Evolutionary conservation across 2,797 vertebrate genomes (phyloP), one percentile per base, ranked within the genome.

Genomic region (Pseudochirops corinnae): DNA sequence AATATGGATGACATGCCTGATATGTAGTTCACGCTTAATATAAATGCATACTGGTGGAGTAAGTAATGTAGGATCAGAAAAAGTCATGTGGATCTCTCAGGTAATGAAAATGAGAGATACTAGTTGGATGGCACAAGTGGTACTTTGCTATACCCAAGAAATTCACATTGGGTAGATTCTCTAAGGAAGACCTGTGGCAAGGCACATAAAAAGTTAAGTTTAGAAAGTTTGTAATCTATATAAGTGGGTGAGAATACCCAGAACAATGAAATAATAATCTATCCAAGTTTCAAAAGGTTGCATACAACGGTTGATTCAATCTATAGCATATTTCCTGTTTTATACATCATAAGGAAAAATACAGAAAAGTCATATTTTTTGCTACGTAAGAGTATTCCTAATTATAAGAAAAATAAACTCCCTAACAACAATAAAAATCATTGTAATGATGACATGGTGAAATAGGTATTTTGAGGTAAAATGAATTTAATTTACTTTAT

Each of bases 401-500:
- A 67, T 67, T 62, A 33, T 67, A 33, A 16, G 60, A 67, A 67
- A 67, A 67, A 33, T 33, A 67, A 67, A 67, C 12, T n/a, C n/a
- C n/a, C n/a, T 67, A 33, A 13, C 28, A 58, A 16, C 31, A 74
- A 74, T 13, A 95, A 96, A 94, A 39, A 92, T 87, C 74, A 4
- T 13, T n/a, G 24, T 7, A 90, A 53, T 7, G 95, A 62, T 95
- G 92, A 93, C 94, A 29, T 14, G 95, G 11, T 18, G 16, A 74
- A 4, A 92, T 60, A 90, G 28, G 0, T 5, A 93, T 74, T 94
- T 62, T 92, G 29, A 92, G 4, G 33, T 93, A 39, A 91, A 97
- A 95, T 93, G 92, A 93, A 93, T 53, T 12, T 92, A 13, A 93
- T 95, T 91, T 92, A 92, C 5, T 74, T n/a, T 74, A 93, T 95